Evolutionary conservation across 1,140 invertebrate species (phyloP).

Genomic region (Musca vetustissima): DNA sequence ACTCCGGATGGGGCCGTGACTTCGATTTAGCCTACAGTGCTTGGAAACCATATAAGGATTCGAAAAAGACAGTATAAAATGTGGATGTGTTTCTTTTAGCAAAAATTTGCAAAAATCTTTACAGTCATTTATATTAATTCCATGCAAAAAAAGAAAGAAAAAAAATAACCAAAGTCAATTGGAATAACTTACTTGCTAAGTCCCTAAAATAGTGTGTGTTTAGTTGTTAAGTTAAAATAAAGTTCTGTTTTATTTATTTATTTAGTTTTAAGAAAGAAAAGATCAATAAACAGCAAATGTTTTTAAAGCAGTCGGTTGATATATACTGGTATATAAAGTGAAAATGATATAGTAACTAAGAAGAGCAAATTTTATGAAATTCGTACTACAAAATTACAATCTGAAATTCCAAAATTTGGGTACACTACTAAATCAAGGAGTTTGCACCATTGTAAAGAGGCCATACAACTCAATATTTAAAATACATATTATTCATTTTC

Average conservation of each 20-base stretch:
- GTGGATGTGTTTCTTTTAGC: neutral
- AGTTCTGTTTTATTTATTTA: constrained; percentile 7
- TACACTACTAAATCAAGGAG: no score
- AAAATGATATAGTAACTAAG: no score
- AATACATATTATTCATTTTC: no score
- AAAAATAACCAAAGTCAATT: neutral
- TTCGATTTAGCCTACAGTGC: constrained; percentile 65
- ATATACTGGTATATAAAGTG: no score
- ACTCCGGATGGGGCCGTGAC: constrained; percentile 71
- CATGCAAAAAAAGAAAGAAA: neutral
- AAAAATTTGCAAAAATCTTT: neutral
- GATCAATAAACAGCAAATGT: neutral
- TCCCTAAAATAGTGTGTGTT: constrained; percentile 13
- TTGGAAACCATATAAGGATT: constrained; percentile 58
- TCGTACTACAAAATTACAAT: no score
- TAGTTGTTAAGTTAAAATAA: constrained; percentile 5
- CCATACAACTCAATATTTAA: no score
- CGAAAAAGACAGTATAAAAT: constrained; percentile 21
- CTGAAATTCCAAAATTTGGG: no score
- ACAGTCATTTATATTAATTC: constrained; percentile 10
- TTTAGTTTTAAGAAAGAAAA: constrained; percentile 1
- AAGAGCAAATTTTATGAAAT: no score
- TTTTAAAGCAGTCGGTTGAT: neutral
- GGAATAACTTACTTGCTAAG: constrained; percentile 16
- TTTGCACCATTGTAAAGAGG: no score